These are phyloP conservation scores for Stenichneumon culpator DNA, from an alignment of 2,888 invertebrate species.

Conservation along the genomic window DNA sequence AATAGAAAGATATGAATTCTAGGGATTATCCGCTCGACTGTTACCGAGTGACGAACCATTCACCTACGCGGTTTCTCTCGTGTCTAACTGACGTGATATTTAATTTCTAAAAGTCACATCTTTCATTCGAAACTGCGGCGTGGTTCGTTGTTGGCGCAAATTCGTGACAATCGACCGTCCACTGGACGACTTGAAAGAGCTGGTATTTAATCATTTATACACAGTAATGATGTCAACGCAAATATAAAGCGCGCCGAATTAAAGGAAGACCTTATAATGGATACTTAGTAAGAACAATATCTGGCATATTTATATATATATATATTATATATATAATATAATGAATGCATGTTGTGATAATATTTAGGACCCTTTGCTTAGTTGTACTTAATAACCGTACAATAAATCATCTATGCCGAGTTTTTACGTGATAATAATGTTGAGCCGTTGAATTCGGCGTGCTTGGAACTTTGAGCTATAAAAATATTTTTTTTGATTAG, in stretches of 20 bases:
- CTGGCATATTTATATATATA: conserved; percentile 47
- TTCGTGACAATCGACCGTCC: conserved; percentile 40
- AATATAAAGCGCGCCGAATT: conserved; percentile 52
- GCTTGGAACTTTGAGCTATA: conserved; percentile 70
- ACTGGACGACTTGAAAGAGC: conserved; percentile 41
- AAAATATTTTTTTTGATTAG: conserved; percentile 71
- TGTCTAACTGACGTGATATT: conserved; percentile 37
- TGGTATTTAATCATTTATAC: conserved; percentile 34
- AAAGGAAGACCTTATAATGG: conserved; percentile 63
- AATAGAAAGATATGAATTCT: conserved; percentile 15
- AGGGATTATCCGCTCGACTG: conserved; percentile 14
- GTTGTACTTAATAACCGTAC: conserved; percentile 58
- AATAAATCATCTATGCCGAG: conserved; percentile 57
- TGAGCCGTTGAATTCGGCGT: conserved; percentile 63
- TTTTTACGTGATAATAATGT: conserved; percentile 53
- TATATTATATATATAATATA: conserved; percentile 30
- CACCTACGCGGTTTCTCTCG: conserved; percentile 11
- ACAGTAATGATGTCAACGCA: conserved; percentile 33
- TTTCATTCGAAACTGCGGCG: conserved; percentile 44
- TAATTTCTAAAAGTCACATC: conserved; percentile 48
- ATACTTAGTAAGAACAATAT: conserved; percentile 60
- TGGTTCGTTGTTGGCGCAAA: conserved; percentile 49
- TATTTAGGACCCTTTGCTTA: conserved; percentile 66
- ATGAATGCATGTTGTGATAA: conserved; percentile 61
- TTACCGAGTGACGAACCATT: conserved; percentile 28